Conservation (phyloP, 2,113 vertebrate species). For the Strix aluco region DNA sequence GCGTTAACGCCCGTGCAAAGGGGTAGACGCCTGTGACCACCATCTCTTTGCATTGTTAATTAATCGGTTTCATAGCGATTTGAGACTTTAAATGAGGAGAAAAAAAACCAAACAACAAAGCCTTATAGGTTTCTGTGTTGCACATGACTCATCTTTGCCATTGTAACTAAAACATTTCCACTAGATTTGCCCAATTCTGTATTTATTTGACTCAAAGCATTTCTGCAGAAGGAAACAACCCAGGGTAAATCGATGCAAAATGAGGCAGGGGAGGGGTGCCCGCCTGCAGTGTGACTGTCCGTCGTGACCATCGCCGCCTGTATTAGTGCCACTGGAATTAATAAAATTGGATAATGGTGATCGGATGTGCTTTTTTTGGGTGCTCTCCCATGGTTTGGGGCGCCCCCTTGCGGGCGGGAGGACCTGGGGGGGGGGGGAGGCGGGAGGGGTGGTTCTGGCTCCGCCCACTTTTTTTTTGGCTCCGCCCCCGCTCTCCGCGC, state of each 20-base stretch:
- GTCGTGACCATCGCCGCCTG: slow-evolving; percentile 66
- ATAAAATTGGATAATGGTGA: slow-evolving; percentile 73
- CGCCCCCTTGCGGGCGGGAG: neutral
- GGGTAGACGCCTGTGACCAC: neutral
- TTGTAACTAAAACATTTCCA: slow-evolving; percentile 56
- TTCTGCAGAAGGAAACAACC: neutral
- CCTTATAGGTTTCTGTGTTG: slow-evolving; percentile 55
- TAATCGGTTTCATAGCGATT: slow-evolving; percentile 34
- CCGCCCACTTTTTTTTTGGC: too few species aligned
- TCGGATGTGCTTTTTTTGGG: neutral
- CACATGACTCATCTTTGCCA: slow-evolving; percentile 59
- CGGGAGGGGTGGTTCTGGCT: too few species aligned
- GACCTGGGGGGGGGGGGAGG: neutral
- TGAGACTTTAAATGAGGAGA: slow-evolving; percentile 42
- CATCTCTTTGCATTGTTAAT: slow-evolving; percentile 18
- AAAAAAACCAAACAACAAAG: neutral
- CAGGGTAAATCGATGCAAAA: neutral
- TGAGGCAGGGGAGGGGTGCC: neutral
- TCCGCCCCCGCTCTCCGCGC: too few species aligned
- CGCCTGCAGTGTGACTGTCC: slow-evolving; percentile 35
- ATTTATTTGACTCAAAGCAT: slow-evolving; percentile 67
- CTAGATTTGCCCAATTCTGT: slow-evolving; percentile 45
- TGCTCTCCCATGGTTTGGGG: neutral
- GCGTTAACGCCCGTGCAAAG: neutral
- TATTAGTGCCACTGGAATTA: slow-evolving; percentile 76